Conservation (phyloP, 2,113 vertebrate species). For the Neolamprologus brichardi region DNA sequence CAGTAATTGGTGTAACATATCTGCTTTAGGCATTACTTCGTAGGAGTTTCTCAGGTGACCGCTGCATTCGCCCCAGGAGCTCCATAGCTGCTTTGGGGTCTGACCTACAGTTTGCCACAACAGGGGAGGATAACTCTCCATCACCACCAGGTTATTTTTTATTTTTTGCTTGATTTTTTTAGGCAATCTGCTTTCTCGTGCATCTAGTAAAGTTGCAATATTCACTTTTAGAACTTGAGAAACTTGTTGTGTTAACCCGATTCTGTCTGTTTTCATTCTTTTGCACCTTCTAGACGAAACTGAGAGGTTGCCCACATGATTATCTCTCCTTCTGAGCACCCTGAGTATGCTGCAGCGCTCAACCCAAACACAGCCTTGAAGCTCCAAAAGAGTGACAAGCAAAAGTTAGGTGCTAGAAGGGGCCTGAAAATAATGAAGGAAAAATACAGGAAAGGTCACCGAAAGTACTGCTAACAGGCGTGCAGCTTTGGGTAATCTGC, state of each 20-base stretch:
- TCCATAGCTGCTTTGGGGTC: constrained; percentile 73
- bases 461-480: background rate
- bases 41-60: constrained; percentile 82
- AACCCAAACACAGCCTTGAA: constrained; percentile 27
- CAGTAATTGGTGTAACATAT: background rate
- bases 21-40: constrained; percentile 73
- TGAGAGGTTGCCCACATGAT: constrained; percentile 70
- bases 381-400: constrained; percentile 2
- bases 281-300: constrained; percentile 55
- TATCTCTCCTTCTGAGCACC: background rate
- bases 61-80: constrained; percentile 74
- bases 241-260: background rate
- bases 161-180: background rate
- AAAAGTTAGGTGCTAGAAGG: background rate
- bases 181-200: background rate
- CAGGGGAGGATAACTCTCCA: constrained; percentile 54
- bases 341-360: constrained; percentile 1
- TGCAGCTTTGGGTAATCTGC: background rate
- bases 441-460: background rate
- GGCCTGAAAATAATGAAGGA: background rate
- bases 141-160: constrained; percentile 65
- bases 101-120: constrained; percentile 67
- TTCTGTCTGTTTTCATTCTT: constrained; percentile 1
- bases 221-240: background rate
- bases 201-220: background rate